phyloP scores from a whole-genome alignment of 2,797 vertebrate genomes.

The Pipistrellus kuhlii region DNA sequence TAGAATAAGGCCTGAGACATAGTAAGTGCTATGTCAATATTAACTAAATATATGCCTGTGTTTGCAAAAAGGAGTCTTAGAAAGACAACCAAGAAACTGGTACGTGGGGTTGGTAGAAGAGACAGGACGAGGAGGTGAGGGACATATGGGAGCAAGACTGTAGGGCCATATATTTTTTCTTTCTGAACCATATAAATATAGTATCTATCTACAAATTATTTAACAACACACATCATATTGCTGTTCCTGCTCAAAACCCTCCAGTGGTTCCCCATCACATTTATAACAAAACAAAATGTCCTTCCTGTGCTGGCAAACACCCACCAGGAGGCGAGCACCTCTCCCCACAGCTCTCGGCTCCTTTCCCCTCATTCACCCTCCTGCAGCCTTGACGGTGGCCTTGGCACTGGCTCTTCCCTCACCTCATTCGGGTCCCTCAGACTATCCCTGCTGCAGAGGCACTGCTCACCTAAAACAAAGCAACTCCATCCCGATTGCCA shows the following conservation, averaged over 20 bases:
- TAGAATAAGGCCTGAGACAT: neutral
- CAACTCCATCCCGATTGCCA: neutral
- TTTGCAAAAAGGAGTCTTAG: constrained; percentile 35
- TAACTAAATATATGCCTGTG: constrained; percentile 7
- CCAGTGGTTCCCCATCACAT: neutral
- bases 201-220: constrained; percentile 16
- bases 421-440: neutral
- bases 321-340: neutral
- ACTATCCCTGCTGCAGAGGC: neutral
- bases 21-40: constrained; percentile 13
- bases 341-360: neutral
- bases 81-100: neutral
- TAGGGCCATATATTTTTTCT: neutral
- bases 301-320: neutral
- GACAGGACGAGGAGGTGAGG: neutral
- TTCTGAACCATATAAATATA: neutral
- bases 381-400: neutral
- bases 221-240: constrained; percentile 3
- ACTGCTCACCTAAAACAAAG: neutral
- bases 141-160: neutral
- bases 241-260: neutral
- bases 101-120: neutral
- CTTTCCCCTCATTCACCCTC: too few species aligned
- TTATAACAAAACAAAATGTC: neutral
- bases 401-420: neutral